Evolutionary conservation across 2,113 vertebrate genomes (phyloP).

Genomic region (Pollimyrus isidori): DNA sequence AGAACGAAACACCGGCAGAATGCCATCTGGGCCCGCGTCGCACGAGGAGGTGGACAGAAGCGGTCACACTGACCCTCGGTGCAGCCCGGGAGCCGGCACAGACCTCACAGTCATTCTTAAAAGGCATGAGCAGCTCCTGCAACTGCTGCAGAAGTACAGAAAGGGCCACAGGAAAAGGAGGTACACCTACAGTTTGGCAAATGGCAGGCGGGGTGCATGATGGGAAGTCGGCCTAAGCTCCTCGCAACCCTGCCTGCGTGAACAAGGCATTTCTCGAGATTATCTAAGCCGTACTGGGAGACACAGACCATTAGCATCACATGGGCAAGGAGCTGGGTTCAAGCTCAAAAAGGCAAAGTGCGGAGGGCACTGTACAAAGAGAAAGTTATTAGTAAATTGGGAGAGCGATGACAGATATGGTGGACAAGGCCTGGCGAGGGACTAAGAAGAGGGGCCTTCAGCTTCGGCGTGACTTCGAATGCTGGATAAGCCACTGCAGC

Average conservation of each 20-base stretch:
- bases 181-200: constrained; percentile 31
- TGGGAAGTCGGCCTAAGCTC: constrained; percentile 26
- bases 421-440: constrained; percentile 30
- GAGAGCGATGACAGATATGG: constrained; percentile 23
- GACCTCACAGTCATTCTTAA: not conserved
- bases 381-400: constrained; percentile 42
- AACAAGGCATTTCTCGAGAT: constrained; percentile 65
- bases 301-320: constrained; percentile 41
- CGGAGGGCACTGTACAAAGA: constrained; percentile 33
- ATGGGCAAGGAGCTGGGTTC: constrained; percentile 35
- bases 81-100: not conserved
- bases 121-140: not conserved
- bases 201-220: constrained; percentile 29
- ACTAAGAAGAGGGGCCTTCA: constrained; percentile 43
- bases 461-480: constrained; percentile 76
- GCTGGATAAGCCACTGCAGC: constrained; percentile 81
- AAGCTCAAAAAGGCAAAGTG: constrained; percentile 6
- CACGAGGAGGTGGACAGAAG: not conserved
- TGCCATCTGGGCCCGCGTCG: not conserved
- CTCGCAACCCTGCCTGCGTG: constrained; percentile 13
- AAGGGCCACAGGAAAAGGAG: not conserved
- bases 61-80: not conserved
- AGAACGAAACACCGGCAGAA: not conserved
- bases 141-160: not conserved
- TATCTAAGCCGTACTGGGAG: constrained; percentile 38